Base-by-base conservation (phyloP, 2,797 vertebrate species). In the Pterois miles region DNA sequence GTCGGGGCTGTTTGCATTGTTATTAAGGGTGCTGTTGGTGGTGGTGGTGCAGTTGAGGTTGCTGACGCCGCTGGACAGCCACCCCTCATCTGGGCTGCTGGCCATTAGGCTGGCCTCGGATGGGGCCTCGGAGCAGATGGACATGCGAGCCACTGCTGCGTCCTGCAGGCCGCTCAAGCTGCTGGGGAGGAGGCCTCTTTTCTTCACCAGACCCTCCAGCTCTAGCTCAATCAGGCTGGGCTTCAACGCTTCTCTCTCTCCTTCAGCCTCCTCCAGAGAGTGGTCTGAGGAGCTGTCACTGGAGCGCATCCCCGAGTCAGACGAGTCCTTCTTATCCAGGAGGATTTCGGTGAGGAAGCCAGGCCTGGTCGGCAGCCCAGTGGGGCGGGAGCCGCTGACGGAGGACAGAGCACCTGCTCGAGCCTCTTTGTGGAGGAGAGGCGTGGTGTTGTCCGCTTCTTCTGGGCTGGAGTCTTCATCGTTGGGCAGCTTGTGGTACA, bases 261-360 rank as follows among this genome's bases (percentile, higher is more conserved):
- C 91, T 2, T 89, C 95, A 25, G 96, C 94, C 3, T 96, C 97
- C 86, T 96, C 96, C 50, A 98, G 95, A 2, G 97, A 98, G 87
- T 94, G 97, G 75, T 96, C 96, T 0, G 97, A 97, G 22, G 97
- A 99, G 90, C 97, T 98, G 88, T 97, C 96, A 0, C 82, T 97
- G 82, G 97, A 99, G 65, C 97, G 94, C 92, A 98, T 96, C 14
- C 97, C 98, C 0, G 97, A 99, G 72, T 99, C 97, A 1, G 97
- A 98, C 0, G 97, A 98, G 90, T 99, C 97, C 88, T 99, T 99
- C 89, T 98, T 98, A 89, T 97, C 96, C 53, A 97, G 91, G 79
- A 95, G 91, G 31, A 96, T 93, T 46, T 98, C 96, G 0, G 94
- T 84, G 60, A 96, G 89, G 74, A 96, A 96, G 74, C 94, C 95